Evolutionary conservation across 92 coral and sea anemone genomes (phyloP).

Genomic region (Porites rus): DNA sequence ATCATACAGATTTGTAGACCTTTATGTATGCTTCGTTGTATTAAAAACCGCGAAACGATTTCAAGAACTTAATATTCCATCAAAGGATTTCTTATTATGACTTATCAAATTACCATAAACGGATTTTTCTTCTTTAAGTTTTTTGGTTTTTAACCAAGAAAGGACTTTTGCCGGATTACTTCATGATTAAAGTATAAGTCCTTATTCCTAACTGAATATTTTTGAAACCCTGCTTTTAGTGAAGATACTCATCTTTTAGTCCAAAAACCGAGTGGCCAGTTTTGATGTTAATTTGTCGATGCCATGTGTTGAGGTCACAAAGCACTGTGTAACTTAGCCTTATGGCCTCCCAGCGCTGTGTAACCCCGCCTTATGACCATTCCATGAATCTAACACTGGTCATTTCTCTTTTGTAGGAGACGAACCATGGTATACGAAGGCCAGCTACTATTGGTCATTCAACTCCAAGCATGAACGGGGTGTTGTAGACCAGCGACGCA

Average conservation of each 20-base stretch:
- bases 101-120: no score
- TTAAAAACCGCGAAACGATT: no score
- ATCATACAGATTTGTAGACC: no score
- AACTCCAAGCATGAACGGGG: conserved; percentile 51
- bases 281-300: neutral
- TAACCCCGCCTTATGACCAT: no score
- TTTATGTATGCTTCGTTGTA: no score
- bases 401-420: conserved; percentile 33
- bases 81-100: no score
- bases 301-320: neutral
- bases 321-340: no score
- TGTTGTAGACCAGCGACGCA: conserved; percentile 59
- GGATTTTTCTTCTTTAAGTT: no score
- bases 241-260: neutral
- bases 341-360: no score
- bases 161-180: neutral
- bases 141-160: neutral
- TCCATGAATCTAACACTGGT: no score
- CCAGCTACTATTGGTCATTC: conserved; percentile 79
- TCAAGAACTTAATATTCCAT: no score
- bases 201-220: neutral
- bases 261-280: neutral
- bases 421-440: conserved; percentile 77
- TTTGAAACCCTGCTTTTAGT: neutral
- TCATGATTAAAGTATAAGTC: neutral